Conservation (phyloP, 1,140 invertebrate genomes). For the Drosophila gunungcola region DNA sequence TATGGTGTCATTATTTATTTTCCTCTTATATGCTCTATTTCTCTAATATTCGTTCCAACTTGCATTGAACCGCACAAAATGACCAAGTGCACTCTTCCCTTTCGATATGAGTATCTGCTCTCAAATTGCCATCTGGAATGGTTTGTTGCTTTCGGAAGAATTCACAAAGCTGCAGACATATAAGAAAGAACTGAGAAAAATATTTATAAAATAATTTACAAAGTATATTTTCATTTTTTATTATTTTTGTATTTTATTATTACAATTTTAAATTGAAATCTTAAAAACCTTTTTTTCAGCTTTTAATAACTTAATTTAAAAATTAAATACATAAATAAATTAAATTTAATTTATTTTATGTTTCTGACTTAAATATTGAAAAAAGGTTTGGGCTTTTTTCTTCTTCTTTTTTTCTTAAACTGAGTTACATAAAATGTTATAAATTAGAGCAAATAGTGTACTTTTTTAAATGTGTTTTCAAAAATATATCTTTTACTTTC, state of each 20-base stretch:
- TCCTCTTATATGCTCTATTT: not conserved
- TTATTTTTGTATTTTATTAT: no score
- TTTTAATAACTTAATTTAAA: not conserved
- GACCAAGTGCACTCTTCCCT: conserved; percentile 14
- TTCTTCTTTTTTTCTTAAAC: no score
- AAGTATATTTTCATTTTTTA: not conserved
- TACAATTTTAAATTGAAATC: no score
- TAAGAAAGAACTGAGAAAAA: conserved; percentile 16
- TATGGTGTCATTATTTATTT: not conserved
- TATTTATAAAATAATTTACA: no score
- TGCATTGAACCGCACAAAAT: conserved; percentile 6
- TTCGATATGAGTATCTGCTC: conserved; percentile 24
- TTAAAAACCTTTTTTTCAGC: no score
- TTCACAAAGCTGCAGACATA: conserved; percentile 5
- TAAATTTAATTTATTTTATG: no score
- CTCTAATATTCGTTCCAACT: conserved; percentile 5
- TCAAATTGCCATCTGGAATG: conserved; percentile 34
- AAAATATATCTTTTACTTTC: no score
- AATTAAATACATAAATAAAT: not conserved
- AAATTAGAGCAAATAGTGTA: no score
- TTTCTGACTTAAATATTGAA: no score
- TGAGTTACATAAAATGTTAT: no score
- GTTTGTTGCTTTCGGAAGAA: conserved; percentile 16
- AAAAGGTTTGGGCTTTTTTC: no score
- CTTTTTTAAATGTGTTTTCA: no score